Evolutionary conservation across 2,888 invertebrate genomes (phyloP).

Genomic region (Apamea monoglypha): DNA sequence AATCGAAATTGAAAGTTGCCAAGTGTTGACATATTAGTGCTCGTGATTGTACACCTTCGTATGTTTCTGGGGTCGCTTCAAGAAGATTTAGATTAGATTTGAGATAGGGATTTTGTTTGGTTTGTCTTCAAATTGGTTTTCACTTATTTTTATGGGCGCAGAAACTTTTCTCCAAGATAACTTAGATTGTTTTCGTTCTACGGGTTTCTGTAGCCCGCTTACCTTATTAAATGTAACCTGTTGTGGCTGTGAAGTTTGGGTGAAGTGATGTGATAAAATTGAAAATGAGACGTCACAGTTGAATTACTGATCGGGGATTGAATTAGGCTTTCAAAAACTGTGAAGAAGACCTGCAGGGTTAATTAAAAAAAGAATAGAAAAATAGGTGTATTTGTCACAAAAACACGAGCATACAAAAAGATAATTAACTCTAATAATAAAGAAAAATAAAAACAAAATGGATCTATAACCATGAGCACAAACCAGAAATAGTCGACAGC

Average conservation of each 20-base stretch:
- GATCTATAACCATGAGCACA: too few species aligned
- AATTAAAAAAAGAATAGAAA: too few species aligned
- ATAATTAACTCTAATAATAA: too few species aligned
- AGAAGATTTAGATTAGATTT: constrained; percentile 23
- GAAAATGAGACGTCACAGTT: neutral
- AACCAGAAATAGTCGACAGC: too few species aligned
- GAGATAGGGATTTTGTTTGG: constrained; percentile 9
- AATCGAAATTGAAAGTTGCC: too few species aligned
- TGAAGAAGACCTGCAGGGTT: neutral
- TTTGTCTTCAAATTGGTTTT: constrained; percentile 27
- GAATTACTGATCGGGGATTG: neutral
- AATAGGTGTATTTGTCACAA: too few species aligned
- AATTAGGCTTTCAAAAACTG: neutral
- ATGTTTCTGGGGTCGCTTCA: constrained; percentile 12
- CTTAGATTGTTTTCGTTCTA: neutral
- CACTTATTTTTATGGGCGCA: constrained; percentile 16
- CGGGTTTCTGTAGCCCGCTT: too few species aligned
- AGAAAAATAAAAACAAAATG: too few species aligned
- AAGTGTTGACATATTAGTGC: too few species aligned
- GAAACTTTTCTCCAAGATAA: neutral
- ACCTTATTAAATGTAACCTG: neutral
- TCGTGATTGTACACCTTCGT: neutral
- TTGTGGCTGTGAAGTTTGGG: neutral
- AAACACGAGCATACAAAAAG: too few species aligned
- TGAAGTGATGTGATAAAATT: neutral